phyloP scores from a whole-genome alignment of 2,113 vertebrate genomes.

The Furnarius figulus region DNA sequence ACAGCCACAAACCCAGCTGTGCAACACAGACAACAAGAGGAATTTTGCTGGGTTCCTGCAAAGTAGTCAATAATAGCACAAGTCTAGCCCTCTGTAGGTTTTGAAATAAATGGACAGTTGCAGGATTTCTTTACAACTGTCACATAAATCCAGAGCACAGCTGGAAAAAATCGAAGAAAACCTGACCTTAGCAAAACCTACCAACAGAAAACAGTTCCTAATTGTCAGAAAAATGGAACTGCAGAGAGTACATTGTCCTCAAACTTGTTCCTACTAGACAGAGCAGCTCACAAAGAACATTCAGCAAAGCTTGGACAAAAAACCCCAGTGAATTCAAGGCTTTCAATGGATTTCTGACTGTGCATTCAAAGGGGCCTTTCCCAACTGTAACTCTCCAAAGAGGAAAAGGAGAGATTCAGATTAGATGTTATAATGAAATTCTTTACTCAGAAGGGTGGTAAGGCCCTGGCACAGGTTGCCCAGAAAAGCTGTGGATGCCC shows the following conservation, averaged over 20 bases:
- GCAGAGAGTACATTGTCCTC: neutral
- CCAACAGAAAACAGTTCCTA: neutral
- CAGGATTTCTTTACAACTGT: neutral
- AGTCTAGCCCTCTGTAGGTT: neutral
- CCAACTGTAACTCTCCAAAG: neutral
- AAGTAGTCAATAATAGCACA: neutral
- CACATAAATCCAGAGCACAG: neutral
- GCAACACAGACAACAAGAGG: neutral
- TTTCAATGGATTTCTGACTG: neutral
- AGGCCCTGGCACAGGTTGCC: neutral
- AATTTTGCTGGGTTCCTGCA: neutral
- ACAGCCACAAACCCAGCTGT: neutral
- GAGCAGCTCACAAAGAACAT: neutral
- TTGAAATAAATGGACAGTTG: neutral
- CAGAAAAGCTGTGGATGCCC: neutral
- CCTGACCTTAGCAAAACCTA: neutral
- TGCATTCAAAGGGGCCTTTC: neutral
- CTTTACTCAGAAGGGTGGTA: neutral
- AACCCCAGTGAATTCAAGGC: accelerated
- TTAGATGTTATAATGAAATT: neutral
- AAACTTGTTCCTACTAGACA: neutral
- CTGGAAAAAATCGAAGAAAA: neutral
- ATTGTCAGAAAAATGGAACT: neutral
- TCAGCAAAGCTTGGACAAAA: neutral
- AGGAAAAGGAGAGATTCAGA: neutral